Percentiles rank a stretch among this genome's conserved stretches.
These are phyloP conservation scores for Acanthosepion pharaonis DNA, from an alignment of 2,888 invertebrate species.

Conservation along the genomic window DNA sequence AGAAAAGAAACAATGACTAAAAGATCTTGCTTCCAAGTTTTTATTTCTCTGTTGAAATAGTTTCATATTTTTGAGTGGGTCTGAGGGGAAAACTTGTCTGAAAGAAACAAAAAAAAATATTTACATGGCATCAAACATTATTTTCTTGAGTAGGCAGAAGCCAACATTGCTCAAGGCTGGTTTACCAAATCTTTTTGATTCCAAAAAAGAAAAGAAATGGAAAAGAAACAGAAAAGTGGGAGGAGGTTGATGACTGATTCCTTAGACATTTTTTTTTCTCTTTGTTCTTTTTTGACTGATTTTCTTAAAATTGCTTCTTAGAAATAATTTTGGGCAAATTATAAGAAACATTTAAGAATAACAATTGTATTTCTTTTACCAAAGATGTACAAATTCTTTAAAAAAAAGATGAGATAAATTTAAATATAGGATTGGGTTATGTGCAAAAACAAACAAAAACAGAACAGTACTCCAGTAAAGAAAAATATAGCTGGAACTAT, in stretches of 20 bases:
- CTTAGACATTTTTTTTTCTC: background rate
- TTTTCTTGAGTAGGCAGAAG: background rate
- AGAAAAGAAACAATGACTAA: background rate
- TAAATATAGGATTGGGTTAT: background rate
- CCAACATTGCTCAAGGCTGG: background rate
- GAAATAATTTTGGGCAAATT: background rate
- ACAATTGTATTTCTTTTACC: background rate
- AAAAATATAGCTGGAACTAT: too few species aligned
- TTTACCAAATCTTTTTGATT: background rate
- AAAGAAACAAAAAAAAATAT: background rate
- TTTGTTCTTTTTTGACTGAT: background rate
- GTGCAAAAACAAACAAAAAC: background rate
- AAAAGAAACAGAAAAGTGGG: background rate
- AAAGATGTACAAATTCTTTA: background rate
- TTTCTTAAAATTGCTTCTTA: background rate
- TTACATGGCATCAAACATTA: background rate
- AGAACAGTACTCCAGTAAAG: too few species aligned
- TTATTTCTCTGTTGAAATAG: background rate
- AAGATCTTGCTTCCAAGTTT: background rate
- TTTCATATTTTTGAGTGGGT: background rate
- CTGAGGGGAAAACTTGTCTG: background rate
- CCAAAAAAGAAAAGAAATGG: background rate
- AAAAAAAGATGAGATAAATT: background rate
- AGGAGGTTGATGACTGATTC: background rate
- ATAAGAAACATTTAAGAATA: background rate